Conservation (phyloP, 2,888 invertebrate species). For the Chrysolina americana region DNA sequence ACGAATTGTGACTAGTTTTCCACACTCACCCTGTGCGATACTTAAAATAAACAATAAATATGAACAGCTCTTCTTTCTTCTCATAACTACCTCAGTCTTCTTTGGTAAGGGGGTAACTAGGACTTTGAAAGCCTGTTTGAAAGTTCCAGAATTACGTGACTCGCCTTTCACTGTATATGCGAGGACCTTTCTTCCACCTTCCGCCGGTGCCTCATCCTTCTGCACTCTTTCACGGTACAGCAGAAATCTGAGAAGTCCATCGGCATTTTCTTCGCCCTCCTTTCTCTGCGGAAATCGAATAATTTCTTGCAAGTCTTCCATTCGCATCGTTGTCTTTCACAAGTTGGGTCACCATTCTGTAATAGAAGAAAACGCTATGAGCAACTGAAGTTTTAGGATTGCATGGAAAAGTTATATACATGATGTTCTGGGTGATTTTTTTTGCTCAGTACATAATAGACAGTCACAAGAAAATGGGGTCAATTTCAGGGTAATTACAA, state of each 20-base stretch:
- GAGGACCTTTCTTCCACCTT: slow-evolving; percentile 47
- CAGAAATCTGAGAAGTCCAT: slow-evolving; percentile 67
- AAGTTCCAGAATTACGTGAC: slow-evolving; percentile 31
- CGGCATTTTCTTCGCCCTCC: slow-evolving; percentile 68
- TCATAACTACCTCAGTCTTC: slow-evolving; percentile 72
- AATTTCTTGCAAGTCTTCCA: slow-evolving; percentile 77
- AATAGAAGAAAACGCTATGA: slow-evolving; percentile 49
- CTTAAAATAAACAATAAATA: slow-evolving; percentile 61
- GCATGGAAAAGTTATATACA: too few relatives aligned
- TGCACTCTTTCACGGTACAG: slow-evolving; percentile 65
- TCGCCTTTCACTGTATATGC: slow-evolving; percentile 36
- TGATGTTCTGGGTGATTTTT: too few relatives aligned
- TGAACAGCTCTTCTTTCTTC: slow-evolving; percentile 60
- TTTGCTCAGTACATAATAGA: too few relatives aligned
- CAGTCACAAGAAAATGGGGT: too few relatives aligned
- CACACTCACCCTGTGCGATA: slow-evolving; percentile 22
- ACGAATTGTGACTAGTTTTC: slow-evolving; percentile 26
- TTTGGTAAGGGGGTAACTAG: slow-evolving; percentile 73
- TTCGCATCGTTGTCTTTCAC: slow-evolving; percentile 87
- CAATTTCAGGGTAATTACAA: too few relatives aligned
- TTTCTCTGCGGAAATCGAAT: slow-evolving; percentile 61
- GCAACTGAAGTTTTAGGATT: neutral
- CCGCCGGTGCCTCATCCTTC: slow-evolving; percentile 58
- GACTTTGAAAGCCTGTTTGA: slow-evolving; percentile 53
- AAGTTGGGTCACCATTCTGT: slow-evolving; percentile 86